phyloP scores from a whole-genome alignment of 2,113 vertebrate genomes.

The Limnothrissa miodon region DNA sequence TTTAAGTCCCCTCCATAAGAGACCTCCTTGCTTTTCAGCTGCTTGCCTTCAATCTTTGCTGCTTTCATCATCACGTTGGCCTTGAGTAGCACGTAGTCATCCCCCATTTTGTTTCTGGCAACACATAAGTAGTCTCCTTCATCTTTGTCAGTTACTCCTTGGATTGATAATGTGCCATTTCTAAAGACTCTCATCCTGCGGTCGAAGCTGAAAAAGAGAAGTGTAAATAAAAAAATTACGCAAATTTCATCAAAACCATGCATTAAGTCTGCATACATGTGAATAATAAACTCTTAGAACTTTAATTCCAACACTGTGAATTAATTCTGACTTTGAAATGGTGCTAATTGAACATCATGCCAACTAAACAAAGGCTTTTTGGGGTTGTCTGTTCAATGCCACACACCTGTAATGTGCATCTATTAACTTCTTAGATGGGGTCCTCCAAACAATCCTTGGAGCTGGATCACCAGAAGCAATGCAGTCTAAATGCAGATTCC shows the following conservation, averaged over 20 bases:
- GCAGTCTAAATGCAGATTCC: conserved; percentile 77
- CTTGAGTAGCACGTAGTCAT: conserved; percentile 81
- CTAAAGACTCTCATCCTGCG: conserved; percentile 75
- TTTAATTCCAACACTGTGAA: neutral
- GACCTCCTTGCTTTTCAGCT: conserved; percentile 75
- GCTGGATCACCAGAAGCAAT: conserved; percentile 82
- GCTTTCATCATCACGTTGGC: conserved; percentile 83
- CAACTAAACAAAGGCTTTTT: neutral
- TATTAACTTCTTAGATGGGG: conserved; percentile 81
- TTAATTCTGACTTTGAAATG: neutral
- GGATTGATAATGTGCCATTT: conserved; percentile 84
- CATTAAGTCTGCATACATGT: neutral
- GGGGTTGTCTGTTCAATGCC: neutral
- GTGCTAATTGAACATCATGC: neutral
- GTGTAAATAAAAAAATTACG: neutral
- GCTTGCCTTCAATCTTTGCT: conserved; percentile 82
- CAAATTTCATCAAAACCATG: neutral
- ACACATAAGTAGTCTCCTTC: conserved; percentile 90
- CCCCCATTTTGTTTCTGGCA: conserved; percentile 83
- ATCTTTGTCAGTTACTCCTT: conserved; percentile 82
- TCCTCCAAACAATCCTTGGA: conserved; percentile 87
- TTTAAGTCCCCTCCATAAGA: conserved; percentile 80
- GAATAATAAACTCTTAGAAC: neutral
- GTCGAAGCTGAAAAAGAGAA: conserved; percentile 73
- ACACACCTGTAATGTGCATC: conserved; percentile 84